Base-by-base conservation (phyloP, 1,140 invertebrate species). In the Thaumatotibia leucotreta region DNA sequence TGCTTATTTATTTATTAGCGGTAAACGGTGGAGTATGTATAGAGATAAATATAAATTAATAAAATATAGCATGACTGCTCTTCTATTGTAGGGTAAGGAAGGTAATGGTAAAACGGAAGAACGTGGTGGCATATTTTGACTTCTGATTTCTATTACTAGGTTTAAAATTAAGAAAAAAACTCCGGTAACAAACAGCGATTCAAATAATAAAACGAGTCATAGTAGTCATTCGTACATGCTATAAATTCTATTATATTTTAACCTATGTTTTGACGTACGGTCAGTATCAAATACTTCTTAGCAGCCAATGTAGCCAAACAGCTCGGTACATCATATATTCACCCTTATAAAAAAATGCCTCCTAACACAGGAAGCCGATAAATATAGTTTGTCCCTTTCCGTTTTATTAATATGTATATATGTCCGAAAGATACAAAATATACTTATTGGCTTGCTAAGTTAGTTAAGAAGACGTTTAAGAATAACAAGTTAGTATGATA, bases 31-130 rank as follows among this genome's bases (percentile, higher is more conserved):
- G 52, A 23, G 52, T 27, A 27, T 58, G 5, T 23, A 58, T 23
- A 58, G 33, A 39, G 52, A 29, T 29, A 58, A 27, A 58, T 27
- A 52, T 27, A 11, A 27, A 8, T 31, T 58, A n/a, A 58, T 29
- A 58, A 58, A 58, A 58, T 58, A 58, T 58, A 58, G 52, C n/a
- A 58, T 29, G 10, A 31, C n/a, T 58, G 52, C 52, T 58, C 52
- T 27, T 27, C 17, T 45, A 27, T 14, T 58, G 24, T 31, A 14
- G 14, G n/a, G 8, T 58, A 27, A 23, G 52, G 52, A 58, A 58
- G 52, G 52, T 58, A 58, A 29, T 52, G 24, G 23, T 58, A 29
- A 17, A n/a, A 8, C 52, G 52, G 52, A 58, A 58, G 52, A 29
- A 58, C 52, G 39, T 17, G 39, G 39, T 45, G 39, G 39, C 14